A percentile compares a stretch with the other conserved stretches of the same genome.
Evolutionary conservation across 92 coral and sea anemone species (phyloP).

Genomic region (Galaxea fascicularis): DNA sequence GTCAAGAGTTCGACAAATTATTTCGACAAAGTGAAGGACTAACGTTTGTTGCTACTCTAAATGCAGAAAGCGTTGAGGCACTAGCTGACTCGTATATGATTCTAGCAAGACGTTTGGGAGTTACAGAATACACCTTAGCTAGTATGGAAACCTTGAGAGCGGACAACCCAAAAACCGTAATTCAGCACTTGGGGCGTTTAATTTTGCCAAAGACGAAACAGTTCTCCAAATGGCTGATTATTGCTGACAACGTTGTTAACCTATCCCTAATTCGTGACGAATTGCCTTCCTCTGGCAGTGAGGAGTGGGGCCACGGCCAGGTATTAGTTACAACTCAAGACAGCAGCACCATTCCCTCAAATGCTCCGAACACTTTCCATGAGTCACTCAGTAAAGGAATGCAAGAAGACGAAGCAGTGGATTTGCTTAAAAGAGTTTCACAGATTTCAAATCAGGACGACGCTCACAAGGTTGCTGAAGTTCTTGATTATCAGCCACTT

Average conservation of each 20-base stretch:
- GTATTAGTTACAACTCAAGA: constrained; percentile 54
- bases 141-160: neutral
- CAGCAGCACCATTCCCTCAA: constrained; percentile 1
- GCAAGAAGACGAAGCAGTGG: constrained; percentile 36
- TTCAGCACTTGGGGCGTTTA: neutral
- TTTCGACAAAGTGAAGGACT: neutral
- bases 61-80: constrained; percentile 26
- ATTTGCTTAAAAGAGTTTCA: constrained; percentile 38
- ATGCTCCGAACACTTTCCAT: constrained; percentile 7
- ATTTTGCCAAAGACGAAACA: neutral
- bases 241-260: constrained; percentile 46
- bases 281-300: constrained; percentile 6
- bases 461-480: constrained; percentile 38
- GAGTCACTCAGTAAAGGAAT: constrained; percentile 31
- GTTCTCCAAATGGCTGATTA: constrained; percentile 42
- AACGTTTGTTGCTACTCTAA: constrained; percentile 35
- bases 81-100: constrained; percentile 18
- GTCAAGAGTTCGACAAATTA: constrained; percentile 7
- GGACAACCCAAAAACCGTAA: neutral
- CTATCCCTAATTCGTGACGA: neutral
- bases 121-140: neutral
- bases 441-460: neutral
- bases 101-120: constrained; percentile 22
- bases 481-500: constrained; percentile 53
- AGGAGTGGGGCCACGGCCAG: constrained; percentile 41